A percentile compares a stretch with the other conserved stretches of the same genome.
Conservation (phyloP, 2,888 invertebrate species). For the Diloba caeruleocephala region DNA sequence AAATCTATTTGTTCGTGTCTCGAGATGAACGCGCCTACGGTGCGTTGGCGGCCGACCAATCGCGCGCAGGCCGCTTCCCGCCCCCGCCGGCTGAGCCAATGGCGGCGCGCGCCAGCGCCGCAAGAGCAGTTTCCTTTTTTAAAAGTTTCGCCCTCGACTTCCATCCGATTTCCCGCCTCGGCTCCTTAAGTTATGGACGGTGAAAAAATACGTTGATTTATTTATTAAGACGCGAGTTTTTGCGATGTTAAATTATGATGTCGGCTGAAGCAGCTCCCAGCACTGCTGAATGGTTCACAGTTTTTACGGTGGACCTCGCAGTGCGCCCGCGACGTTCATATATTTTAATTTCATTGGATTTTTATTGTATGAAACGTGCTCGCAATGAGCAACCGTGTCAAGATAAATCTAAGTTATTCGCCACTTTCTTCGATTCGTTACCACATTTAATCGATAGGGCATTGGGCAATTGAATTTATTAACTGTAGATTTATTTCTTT, state of each 20-base stretch:
- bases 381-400: constrained; percentile 52
- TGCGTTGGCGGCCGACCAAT: constrained; percentile 81
- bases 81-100: constrained; percentile 82
- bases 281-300: constrained; percentile 66
- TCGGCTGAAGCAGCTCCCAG: constrained; percentile 69
- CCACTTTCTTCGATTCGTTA: constrained; percentile 29
- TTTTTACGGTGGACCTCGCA: constrained; percentile 62
- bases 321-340: constrained; percentile 47
- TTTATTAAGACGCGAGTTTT: constrained; percentile 83
- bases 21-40: constrained; percentile 85
- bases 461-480: constrained; percentile 15
- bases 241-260: constrained; percentile 84
- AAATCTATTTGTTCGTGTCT: constrained; percentile 87
- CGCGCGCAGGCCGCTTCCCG: constrained; percentile 75
- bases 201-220: constrained; percentile 85
- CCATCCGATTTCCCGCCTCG: constrained; percentile 88
- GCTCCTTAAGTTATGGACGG: constrained; percentile 83
- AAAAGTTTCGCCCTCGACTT: constrained; percentile 87
- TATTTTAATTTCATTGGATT: constrained; percentile 69
- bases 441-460: constrained; percentile 37
- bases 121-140: constrained; percentile 88
- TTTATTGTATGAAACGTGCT: constrained; percentile 65
- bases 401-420: constrained; percentile 48
- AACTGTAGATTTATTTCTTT: constrained; percentile 40
- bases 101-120: constrained; percentile 69